Evolutionary conservation across 1,140 invertebrate genomes (phyloP).

Genomic region (Argopecten irradians): DNA sequence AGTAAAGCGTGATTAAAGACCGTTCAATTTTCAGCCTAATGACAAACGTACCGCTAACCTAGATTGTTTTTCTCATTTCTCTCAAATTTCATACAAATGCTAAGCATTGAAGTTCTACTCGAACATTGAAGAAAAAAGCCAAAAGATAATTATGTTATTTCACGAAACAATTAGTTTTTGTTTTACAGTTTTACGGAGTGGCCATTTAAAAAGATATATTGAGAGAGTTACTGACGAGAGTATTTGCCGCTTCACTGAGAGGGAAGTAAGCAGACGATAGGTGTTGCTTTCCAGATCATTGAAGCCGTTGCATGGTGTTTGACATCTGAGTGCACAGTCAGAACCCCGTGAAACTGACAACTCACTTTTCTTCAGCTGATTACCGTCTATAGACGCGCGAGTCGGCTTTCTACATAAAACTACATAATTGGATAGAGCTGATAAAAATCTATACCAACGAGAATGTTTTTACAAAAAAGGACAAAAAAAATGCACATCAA

Average conservation of each 20-base stretch:
- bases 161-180: conserved; percentile 22
- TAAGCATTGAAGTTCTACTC: not conserved
- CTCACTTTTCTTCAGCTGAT: conserved; percentile 21
- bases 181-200: conserved; percentile 17
- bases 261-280: conserved; percentile 9
- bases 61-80: conserved; percentile 18
- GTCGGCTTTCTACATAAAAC: conserved; percentile 16
- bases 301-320: not conserved
- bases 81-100: conserved; percentile 8
- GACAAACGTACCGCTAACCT: conserved; percentile 3
- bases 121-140: not conserved
- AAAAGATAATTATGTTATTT: conserved; percentile 19
- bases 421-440: not conserved
- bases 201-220: conserved; percentile 11
- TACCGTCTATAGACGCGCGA: not conserved
- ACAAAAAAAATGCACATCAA: not conserved
- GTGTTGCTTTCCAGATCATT: conserved; percentile 15
- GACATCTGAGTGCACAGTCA: conserved; percentile 13
- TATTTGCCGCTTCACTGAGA: not conserved
- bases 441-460: not conserved
- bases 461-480: not conserved
- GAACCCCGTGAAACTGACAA: conserved; percentile 20
- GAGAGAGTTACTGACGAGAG: not conserved
- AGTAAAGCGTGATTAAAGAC: conserved; percentile 9
- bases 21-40: conserved; percentile 21